Percentiles rank a stretch among this genome's conserved stretches.
phyloP scores from a whole-genome alignment of 92 coral and sea anemone genomes.

The Epizoanthus illoricatus region DNA sequence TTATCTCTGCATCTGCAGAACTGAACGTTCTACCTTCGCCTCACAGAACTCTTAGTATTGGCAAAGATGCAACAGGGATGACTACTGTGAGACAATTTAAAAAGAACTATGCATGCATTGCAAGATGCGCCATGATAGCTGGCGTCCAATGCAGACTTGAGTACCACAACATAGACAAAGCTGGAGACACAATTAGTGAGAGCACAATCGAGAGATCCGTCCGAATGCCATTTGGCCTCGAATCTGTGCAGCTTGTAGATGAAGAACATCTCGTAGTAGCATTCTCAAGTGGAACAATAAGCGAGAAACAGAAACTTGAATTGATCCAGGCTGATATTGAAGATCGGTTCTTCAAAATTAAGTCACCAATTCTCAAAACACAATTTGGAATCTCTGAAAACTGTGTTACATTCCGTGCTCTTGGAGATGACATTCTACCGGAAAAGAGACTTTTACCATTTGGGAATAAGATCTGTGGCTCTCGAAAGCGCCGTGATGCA shows the following conservation, averaged over 20 bases:
- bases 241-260: constrained; percentile 64
- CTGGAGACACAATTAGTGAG: constrained; percentile 45
- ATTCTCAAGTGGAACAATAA: constrained; percentile 76
- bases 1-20: constrained; percentile 58
- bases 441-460: constrained; percentile 62
- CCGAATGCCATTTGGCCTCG: constrained; percentile 85
- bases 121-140: constrained; percentile 67
- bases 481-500: constrained; percentile 64
- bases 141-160: constrained; percentile 80
- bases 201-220: constrained; percentile 62
- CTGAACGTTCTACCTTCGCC: constrained; percentile 2
- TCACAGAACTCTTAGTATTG: constrained; percentile 50
- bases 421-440: constrained; percentile 46
- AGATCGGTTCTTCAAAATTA: constrained; percentile 78
- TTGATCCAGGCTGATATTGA: constrained; percentile 75
- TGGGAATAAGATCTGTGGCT: constrained; percentile 64
- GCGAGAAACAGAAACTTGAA: constrained; percentile 69
- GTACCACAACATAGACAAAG: constrained; percentile 59
- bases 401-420: constrained; percentile 60
- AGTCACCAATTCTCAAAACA: constrained; percentile 71
- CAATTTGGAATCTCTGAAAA: constrained; percentile 64
- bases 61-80: constrained; percentile 76
- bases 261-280: constrained; percentile 57
- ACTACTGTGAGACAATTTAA: constrained; percentile 70
- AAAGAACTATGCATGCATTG: constrained; percentile 61